Percentiles rank a stretch among this genome's conserved stretches.
Evolutionary conservation across 2,113 vertebrate species (phyloP).

Genomic region (Ammodytes dubius): DNA sequence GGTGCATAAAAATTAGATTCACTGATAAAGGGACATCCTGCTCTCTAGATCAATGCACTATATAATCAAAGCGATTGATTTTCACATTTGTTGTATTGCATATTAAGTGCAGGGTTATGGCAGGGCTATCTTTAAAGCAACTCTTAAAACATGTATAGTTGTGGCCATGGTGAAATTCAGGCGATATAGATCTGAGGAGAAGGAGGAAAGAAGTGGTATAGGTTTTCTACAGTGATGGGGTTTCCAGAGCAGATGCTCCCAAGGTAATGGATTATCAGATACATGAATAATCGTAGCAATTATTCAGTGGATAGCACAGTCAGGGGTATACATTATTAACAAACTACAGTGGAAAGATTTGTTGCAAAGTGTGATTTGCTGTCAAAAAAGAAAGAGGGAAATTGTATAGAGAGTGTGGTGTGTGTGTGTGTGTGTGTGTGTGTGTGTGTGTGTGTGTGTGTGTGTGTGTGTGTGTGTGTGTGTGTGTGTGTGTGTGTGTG

Average conservation of each 20-base stretch:
- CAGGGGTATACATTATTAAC: slow-evolving; percentile 60
- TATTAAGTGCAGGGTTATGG: background rate
- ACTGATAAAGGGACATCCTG: slow-evolving; percentile 43
- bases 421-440: background rate
- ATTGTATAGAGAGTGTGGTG: background rate
- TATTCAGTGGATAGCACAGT: slow-evolving; percentile 56
- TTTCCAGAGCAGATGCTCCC: slow-evolving; percentile 57
- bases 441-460: background rate
- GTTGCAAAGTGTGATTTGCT: slow-evolving; percentile 56
- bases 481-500: background rate
- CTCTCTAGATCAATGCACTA: slow-evolving; percentile 17
- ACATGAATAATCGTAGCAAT: slow-evolving; percentile 65
- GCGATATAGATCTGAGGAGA: slow-evolving; percentile 1
- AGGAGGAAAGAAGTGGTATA: background rate
- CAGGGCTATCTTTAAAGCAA: slow-evolving; percentile 9
- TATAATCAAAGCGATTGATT: slow-evolving; percentile 41
- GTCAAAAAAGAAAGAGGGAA: slow-evolving; percentile 40
- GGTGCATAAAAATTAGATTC: slow-evolving; percentile 57
- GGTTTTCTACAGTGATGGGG: slow-evolving; percentile 25
- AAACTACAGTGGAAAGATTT: slow-evolving; percentile 52
- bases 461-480: background rate
- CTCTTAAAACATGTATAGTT: background rate
- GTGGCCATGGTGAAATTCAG: background rate
- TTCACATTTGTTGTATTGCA: slow-evolving; percentile 1
- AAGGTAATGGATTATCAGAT: slow-evolving; percentile 62